Base-by-base conservation (phyloP, 2,888 invertebrate genomes). In the Fabriciana adippe region DNA sequence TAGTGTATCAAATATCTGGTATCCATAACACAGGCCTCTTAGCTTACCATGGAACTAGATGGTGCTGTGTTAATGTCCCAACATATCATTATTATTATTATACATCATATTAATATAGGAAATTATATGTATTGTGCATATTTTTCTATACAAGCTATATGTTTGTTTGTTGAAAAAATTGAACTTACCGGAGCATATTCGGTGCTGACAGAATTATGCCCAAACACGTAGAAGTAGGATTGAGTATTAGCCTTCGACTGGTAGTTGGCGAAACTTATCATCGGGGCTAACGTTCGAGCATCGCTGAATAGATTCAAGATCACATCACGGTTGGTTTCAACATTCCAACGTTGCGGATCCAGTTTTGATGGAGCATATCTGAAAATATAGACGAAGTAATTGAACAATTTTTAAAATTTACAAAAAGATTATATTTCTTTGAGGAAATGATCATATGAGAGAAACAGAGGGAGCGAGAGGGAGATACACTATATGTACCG, bases 281-380 rank as follows among this genome's bases (percentile, higher is more conserved):
- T 89, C 0, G 98, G 98, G 1, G 97, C 96, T 26, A 97, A 94
- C 21, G 97, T 96, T 68, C 97, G 94, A 8, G 97, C 97, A 87
- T 99, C 98, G 64, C 98, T 97, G 71, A 99, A 93, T 69, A 98
- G 95, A 82, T 97, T 97, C 73, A 99, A 93, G 6, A 98, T 95
- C 63, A 95, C 94, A 84, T 98, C 97, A 45, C 97, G 94, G 81
- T 95, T 94, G 50, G 94, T 92, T 81, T 95, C 89, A 60, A 93
- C 87, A 56, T 88, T 86, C 91, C 94, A 87, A 73, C 94, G 90
- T 78, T 93, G 88, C 72, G 94, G 93, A 80, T 95, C 93, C 75
- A 93, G 80, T 76, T 94, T 93, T 79, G 94, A 88, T 76, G 94
- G 93, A 16, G 93, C 87, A 74, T 94, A 94, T 79, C 94, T 94